Conservation (phyloP, 2,797 vertebrate genomes). For the Malurus splendens region DNA sequence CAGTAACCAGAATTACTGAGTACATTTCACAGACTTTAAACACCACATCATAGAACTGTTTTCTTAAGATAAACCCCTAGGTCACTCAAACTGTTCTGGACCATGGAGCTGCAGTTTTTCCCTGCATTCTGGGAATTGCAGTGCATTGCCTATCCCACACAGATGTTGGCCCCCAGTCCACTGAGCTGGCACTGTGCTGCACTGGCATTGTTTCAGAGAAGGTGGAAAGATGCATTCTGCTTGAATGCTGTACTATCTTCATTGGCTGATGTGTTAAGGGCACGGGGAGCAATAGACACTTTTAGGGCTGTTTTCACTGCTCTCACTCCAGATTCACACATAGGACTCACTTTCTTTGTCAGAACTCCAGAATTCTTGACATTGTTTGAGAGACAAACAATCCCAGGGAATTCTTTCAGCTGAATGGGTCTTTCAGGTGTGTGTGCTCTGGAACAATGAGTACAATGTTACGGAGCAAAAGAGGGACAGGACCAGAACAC, state of each 20-base stretch:
- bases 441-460: not conserved
- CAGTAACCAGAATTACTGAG: not conserved
- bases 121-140: not conserved
- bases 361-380: not conserved
- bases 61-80: not conserved
- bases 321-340: not conserved
- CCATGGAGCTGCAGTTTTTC: not conserved
- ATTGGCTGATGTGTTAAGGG: not conserved
- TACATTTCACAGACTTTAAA: not conserved
- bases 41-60: not conserved
- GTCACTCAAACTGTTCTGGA: not conserved
- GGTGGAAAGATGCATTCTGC: not conserved
- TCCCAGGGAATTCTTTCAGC: not conserved
- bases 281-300: fast-evolving
- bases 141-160: not conserved
- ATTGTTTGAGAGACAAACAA: not conserved
- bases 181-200: not conserved
- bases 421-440: not conserved
- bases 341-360: not conserved
- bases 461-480: not conserved
- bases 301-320: not conserved
- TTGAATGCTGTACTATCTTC: not conserved
- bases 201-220: not conserved
- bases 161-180: not conserved
- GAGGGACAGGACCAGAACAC: not conserved